These are phyloP conservation scores for Bostrychus sinensis DNA, from an alignment of 2,113 vertebrate genomes.

Conservation along the genomic window DNA sequence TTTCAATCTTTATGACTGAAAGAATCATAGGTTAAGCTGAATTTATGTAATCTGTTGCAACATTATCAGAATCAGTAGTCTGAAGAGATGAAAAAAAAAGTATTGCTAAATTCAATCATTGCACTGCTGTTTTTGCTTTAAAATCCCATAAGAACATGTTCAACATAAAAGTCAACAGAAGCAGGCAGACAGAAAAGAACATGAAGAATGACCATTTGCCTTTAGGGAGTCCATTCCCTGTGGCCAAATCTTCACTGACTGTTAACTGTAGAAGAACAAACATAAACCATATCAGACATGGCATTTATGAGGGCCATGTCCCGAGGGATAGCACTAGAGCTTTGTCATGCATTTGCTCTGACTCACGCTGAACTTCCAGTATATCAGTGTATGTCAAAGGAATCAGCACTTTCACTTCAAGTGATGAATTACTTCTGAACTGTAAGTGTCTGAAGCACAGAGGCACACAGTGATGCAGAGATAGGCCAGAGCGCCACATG, in stretches of 20 bases:
- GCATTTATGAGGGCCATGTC: background rate
- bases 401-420: background rate
- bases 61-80: background rate
- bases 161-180: background rate
- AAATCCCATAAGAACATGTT: background rate
- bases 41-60: background rate
- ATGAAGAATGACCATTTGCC: background rate
- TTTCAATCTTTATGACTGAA: no score
- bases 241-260: background rate
- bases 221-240: background rate
- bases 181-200: background rate
- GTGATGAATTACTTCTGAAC: conserved; percentile 20
- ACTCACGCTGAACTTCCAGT: background rate
- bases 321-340: background rate
- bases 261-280: conserved; percentile 2
- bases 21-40: background rate
- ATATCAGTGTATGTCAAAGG: background rate
- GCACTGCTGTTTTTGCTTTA: background rate
- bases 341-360: background rate
- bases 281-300: conserved; percentile 2
- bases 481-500: conserved; percentile 13
- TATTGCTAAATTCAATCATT: conserved; percentile 5
- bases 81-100: background rate
- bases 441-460: no score
- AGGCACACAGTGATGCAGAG: conserved; percentile 12